phyloP scores from a whole-genome alignment of 2,113 vertebrate species.

The Lepisosteus oculatus region DNA sequence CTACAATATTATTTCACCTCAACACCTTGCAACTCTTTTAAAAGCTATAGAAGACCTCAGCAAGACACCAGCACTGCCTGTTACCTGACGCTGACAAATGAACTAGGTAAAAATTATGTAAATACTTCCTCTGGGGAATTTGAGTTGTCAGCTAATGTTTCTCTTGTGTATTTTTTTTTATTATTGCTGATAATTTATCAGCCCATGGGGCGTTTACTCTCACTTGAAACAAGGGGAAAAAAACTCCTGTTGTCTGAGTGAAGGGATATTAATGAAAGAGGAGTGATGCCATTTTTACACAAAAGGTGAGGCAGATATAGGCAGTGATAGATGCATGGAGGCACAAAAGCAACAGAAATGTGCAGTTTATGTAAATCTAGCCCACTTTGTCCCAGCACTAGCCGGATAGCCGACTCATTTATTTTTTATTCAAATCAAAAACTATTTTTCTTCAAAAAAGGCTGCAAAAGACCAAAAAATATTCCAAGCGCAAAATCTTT shows the following conservation, averaged over 20 bases:
- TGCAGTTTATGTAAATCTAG: too few relatives aligned
- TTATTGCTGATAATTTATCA: not conserved
- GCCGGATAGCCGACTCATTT: too few relatives aligned
- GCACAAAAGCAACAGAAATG: too few relatives aligned
- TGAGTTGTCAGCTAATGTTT: not conserved
- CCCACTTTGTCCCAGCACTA: too few relatives aligned
- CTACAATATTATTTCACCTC: not conserved
- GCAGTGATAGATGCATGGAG: too few relatives aligned
- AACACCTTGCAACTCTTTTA: not conserved
- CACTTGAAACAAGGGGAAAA: slow-evolving; percentile 7
- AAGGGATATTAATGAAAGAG: slow-evolving; percentile 3
- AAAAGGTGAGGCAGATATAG: too few relatives aligned
- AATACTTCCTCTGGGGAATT: not conserved
- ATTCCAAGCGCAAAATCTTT: slow-evolving; percentile 7
- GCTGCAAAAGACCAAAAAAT: slow-evolving; percentile 4
- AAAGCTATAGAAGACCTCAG: not conserved
- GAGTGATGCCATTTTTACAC: not conserved
- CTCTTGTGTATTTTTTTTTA: not conserved
- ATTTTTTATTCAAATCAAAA: too few relatives aligned
- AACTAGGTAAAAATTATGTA: not conserved
- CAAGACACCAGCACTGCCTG: too few relatives aligned
- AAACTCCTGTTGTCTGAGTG: not conserved
- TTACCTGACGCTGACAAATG: not conserved
- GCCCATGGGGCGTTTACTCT: slow-evolving; percentile 10
- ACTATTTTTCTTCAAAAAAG: too few relatives aligned